Evolutionary conservation across 2,797 vertebrate genomes (phyloP).

Genomic region (Erethizon dorsatum): DNA sequence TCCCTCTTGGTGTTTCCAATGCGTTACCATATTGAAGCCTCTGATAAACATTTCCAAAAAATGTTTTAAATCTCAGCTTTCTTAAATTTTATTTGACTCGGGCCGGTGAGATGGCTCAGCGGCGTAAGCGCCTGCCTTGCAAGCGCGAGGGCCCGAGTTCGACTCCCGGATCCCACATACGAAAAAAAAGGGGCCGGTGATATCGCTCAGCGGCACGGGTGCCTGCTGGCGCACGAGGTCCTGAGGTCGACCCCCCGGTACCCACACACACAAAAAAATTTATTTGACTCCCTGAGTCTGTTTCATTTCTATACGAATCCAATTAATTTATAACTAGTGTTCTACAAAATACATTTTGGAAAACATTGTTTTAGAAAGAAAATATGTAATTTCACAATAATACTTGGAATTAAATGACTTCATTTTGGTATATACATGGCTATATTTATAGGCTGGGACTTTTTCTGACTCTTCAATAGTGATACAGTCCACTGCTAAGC

Average conservation of each 20-base stretch:
- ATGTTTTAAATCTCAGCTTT: neutral
- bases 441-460: neutral
- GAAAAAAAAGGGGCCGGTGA: too few species aligned
- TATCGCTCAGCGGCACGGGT: too few species aligned
- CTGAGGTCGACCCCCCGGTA: too few species aligned
- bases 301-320: neutral
- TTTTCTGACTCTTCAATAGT: neutral
- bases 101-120: too few species aligned
- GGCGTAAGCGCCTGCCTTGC: too few species aligned
- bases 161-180: too few species aligned
- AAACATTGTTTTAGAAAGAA: neutral
- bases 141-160: too few species aligned
- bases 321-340: neutral
- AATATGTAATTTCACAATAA: neutral
- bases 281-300: neutral
- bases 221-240: too few species aligned
- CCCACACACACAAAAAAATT: too few species aligned
- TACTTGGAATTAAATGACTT: neutral
- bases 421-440: neutral
- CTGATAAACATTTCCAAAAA: constrained; percentile 10
- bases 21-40: neutral
- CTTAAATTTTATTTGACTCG: constrained; percentile 56
- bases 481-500: neutral
- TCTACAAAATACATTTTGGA: neutral
- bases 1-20: neutral